A percentile compares a stretch with the other conserved stretches of the same genome.
phyloP scores from a whole-genome alignment of 2,113 vertebrate genomes.

The Mus spicilegus region DNA sequence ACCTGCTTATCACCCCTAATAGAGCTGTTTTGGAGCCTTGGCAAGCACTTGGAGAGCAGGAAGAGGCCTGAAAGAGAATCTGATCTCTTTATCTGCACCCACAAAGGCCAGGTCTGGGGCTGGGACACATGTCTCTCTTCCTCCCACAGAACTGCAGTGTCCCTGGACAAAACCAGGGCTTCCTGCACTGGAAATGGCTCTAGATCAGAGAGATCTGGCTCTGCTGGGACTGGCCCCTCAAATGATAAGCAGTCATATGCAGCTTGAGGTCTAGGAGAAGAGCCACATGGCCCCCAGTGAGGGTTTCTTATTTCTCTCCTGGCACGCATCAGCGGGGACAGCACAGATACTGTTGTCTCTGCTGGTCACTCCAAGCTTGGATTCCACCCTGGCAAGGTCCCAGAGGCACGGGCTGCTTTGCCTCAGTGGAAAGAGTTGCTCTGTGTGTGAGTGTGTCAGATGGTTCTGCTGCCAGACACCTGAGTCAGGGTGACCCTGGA shows the following conservation, averaged over 20 bases:
- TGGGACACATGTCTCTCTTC: background rate
- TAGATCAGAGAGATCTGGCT: background rate
- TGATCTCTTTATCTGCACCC: background rate
- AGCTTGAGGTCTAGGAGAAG: background rate
- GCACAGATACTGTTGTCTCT: constrained; percentile 38
- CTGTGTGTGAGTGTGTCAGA: background rate
- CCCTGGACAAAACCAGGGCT: background rate
- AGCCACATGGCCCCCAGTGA: background rate
- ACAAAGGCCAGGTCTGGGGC: background rate
- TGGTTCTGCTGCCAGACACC: background rate
- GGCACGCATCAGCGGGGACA: background rate
- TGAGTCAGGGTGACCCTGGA: background rate
- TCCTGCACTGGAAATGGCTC: background rate
- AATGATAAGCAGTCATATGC: constrained; percentile 27
- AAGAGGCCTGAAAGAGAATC: background rate
- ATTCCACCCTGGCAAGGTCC: constrained; percentile 24
- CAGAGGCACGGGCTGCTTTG: background rate
- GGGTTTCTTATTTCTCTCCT: constrained; percentile 54
- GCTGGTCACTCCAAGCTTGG: background rate
- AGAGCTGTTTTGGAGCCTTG: background rate
- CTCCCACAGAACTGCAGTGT: background rate
- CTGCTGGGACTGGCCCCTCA: background rate
- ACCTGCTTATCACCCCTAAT: background rate
- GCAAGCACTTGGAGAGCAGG: background rate
- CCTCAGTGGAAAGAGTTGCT: background rate